Base-by-base conservation (phyloP, 2,797 vertebrate species). In the Harpagifer antarcticus region DNA sequence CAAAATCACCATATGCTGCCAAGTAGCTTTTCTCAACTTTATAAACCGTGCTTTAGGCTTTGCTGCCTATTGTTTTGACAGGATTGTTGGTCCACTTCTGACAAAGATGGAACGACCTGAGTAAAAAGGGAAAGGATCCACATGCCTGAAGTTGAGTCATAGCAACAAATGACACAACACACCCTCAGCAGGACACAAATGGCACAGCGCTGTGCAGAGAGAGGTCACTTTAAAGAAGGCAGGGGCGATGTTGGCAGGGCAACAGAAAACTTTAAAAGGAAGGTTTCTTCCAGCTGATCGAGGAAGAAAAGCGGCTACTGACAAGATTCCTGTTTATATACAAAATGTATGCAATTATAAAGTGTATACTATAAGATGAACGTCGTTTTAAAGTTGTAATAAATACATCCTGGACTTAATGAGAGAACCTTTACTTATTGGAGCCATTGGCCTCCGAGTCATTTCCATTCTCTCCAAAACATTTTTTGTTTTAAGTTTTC, bases 101-200 rank as follows among this genome's bases (percentile, higher is more conserved):
- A 90, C 72, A 82, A 68, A 82, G 79, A 84, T 56, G 19, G 81
- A 82, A 72, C 31, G 43, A 74, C 75, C 31, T 76, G 74, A 44
- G 75, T 67, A 27, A 68, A 78, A 63, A 76, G 71, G 89, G 71
- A 88, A 87, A 82, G 78, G 79, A 68, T 62, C 78, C 82, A 81
- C 91, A 93, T 93, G 90, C 90, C 89, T 88, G 79, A 78, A 84
- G 80, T 64, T 74, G 83, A 77, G 68, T 85, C 92, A 88, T 92
- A 76, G 92, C 91, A 93, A 93, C 91, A 90, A 92, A 91, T 88
- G 88, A 91, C 87, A 91, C 87, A 85, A 89, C 87, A 78, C 74
- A 83, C 72, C 57, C 88, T 89, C 86, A 89, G 87, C 75, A 57
- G 77, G 91, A 91, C 78, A 86, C 82, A 80, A 82, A 55, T 69